Evolutionary conservation across 2,888 invertebrate genomes (phyloP).

Genomic region (Cactoblastis cactorum): DNA sequence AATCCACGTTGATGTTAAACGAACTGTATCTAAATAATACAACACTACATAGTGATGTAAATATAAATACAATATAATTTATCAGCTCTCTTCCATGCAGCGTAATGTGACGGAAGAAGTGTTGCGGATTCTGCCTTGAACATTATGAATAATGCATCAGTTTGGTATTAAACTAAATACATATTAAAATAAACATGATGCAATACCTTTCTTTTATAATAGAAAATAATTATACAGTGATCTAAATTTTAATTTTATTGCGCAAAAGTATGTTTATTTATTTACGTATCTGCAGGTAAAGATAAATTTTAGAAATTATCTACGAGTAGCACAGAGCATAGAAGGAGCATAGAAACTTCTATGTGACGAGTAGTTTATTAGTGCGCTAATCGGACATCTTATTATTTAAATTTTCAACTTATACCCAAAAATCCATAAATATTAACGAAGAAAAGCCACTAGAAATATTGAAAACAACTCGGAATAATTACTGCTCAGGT

Average conservation of each 20-base stretch:
- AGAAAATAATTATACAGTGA: slow-evolving; percentile 11
- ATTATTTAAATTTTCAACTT: too few species aligned
- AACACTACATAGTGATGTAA: slow-evolving; percentile 18
- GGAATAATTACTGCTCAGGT: slow-evolving; percentile 38
- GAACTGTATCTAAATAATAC: slow-evolving; percentile 30
- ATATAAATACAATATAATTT: slow-evolving; percentile 28
- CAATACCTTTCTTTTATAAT: slow-evolving; percentile 15
- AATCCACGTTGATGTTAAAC: slow-evolving; percentile 21
- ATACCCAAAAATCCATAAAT: slow-evolving; percentile 10
- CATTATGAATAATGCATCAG: slow-evolving; percentile 37
- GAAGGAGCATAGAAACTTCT: too few species aligned
- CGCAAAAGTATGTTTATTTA: background rate
- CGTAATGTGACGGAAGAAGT: slow-evolving; percentile 36
- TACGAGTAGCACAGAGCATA: too few species aligned
- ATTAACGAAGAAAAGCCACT: slow-evolving; percentile 7
- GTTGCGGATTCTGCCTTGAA: slow-evolving; percentile 29
- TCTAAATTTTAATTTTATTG: background rate
- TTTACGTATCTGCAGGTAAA: too few species aligned
- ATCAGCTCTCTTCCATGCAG: slow-evolving; percentile 36
- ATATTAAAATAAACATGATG: slow-evolving; percentile 21
- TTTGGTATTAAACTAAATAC: slow-evolving; percentile 23
- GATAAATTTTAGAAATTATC: too few species aligned
- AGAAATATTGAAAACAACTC: slow-evolving; percentile 23
- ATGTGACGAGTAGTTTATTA: too few species aligned
- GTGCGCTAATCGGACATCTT: too few species aligned